Evolutionary conservation across 2,113 vertebrate species (phyloP), one percentile per base, ranked within the genome.

Genomic region (Bos indicus): DNA sequence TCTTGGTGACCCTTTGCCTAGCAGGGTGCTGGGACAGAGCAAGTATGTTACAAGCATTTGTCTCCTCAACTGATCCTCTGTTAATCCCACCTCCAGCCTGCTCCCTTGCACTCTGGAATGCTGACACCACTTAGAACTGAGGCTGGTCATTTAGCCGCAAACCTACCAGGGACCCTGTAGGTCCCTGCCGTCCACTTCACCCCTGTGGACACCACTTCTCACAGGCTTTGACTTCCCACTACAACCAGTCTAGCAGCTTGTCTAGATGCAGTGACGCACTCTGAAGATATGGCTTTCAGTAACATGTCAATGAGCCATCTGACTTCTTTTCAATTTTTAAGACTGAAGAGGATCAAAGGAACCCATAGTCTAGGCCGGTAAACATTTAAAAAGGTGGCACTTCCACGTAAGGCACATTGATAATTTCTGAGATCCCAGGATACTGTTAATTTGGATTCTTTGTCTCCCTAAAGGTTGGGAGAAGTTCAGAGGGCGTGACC

Each of bases 91-190:
- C 60, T 56, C 16, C 19, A 13, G 23, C 4, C 26, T 28, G 17
- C 13, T 43, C 16, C 74, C 28, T 12, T 23, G 64, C 13, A 36
- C 28, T 26, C 90, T 54, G 48, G 36, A 46, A 51, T 1, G 3
- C 12, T 7, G 15, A 36, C 2, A 2, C 48, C 62, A 54, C 40
- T 26, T 7, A 36, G 43, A 56, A 51, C 23, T 36, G 57, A n/a
- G 26, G 33, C 14, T 13, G 1, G 11, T n/a, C 25, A 11, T 7
- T 74, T 33, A 40, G 9, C 17, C 30, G 8, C 74, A 46, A 33
- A 10, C 21, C 54, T 78, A 2, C 33, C 4, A 0, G 0, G 6
- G 43, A 51, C 25, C 30, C 43, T 57, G 36, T 1, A 1, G 30
- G 77, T 8, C 0, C 12, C 23, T 16, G 51, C 7, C 7, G 21